Evolutionary conservation across 2,113 vertebrate genomes (phyloP).

Genomic region (Syngnathus floridae): DNA sequence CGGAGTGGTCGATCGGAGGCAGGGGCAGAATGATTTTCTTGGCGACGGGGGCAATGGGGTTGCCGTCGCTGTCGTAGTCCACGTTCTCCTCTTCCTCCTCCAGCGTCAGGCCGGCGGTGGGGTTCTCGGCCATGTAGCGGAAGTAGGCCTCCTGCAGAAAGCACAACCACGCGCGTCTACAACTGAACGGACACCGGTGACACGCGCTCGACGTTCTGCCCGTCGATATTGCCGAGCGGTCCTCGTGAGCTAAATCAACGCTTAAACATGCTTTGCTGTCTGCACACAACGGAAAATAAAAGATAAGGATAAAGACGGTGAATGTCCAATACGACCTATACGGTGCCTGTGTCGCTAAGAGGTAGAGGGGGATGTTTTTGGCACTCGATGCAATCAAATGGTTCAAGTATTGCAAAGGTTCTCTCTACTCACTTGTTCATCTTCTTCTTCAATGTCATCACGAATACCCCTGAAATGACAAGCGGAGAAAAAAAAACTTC

Average conservation of each 20-base stretch:
- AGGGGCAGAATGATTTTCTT: slow-evolving; percentile 94
- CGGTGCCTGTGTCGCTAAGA: slow-evolving; percentile 4
- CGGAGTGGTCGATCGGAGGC: slow-evolving; percentile 92
- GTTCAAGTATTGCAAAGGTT: slow-evolving; percentile 77
- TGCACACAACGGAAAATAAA: slow-evolving; percentile 6
- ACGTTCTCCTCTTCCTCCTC: slow-evolving; percentile 95
- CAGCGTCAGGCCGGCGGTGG: slow-evolving; percentile 87
- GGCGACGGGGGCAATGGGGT: slow-evolving; percentile 83
- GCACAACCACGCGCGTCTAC: slow-evolving; percentile 41
- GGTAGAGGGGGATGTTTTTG: slow-evolving; percentile 11
- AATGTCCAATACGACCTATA: slow-evolving; percentile 32
- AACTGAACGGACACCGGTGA: not conserved
- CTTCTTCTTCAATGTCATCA: slow-evolving; percentile 99
- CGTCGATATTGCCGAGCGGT: not conserved
- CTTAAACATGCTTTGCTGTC: slow-evolving; percentile 22
- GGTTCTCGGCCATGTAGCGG: slow-evolving; percentile 98
- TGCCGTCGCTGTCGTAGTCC: slow-evolving; percentile 98
- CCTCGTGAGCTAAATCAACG: not conserved
- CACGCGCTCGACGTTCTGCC: slow-evolving; percentile 1
- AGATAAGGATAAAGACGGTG: slow-evolving; percentile 23
- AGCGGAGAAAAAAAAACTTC: slow-evolving; percentile 99
- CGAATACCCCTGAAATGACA: slow-evolving; percentile 99
- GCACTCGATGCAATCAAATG: slow-evolving; percentile 63
- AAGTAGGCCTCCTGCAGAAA: slow-evolving; percentile 98
- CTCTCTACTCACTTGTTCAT: slow-evolving; percentile 99